Evolutionary conservation across 2,888 invertebrate genomes (phyloP).

Genomic region (Napeogenes inachia): DNA sequence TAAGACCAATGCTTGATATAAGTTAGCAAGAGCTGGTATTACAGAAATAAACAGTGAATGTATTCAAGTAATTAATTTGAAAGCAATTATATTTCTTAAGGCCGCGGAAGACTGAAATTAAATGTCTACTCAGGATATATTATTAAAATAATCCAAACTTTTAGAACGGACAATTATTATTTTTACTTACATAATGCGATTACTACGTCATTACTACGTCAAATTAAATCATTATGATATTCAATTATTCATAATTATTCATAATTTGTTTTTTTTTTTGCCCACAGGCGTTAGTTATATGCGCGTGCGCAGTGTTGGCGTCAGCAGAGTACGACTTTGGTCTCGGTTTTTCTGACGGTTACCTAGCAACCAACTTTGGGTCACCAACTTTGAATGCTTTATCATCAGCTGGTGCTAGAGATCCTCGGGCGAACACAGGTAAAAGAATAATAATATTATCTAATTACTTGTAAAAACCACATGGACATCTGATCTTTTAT

Average conservation of each 20-base stretch:
- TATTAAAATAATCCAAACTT: too few relatives aligned
- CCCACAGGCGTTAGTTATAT: conserved; percentile 64
- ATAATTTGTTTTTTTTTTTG: conserved; percentile 35
- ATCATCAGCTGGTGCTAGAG: conserved; percentile 66
- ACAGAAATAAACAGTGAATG: conserved; percentile 22
- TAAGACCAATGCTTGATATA: conserved; percentile 5
- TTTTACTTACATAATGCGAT: neutral
- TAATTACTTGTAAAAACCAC: neutral
- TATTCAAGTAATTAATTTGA: conserved; percentile 19
- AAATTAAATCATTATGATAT: too few relatives aligned
- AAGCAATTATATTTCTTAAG: conserved; percentile 21
- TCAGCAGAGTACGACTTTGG: conserved; percentile 63
- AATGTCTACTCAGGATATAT: too few relatives aligned
- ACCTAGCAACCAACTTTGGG: conserved; percentile 64
- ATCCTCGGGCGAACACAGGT: conserved; percentile 78
- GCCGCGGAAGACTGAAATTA: conserved; percentile 20
- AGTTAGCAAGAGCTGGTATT: conserved; percentile 13
- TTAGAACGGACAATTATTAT: neutral
- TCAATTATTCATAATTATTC: neutral
- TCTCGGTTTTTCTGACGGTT: conserved; percentile 56
- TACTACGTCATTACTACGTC: too few relatives aligned
- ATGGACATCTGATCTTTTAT: neutral
- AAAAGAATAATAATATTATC: conserved; percentile 18
- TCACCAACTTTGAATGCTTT: conserved; percentile 62
- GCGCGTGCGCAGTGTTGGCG: conserved; percentile 63